Evolutionary conservation across 2,888 invertebrate species (phyloP).

Genomic region (Andrena hattorfiana): DNA sequence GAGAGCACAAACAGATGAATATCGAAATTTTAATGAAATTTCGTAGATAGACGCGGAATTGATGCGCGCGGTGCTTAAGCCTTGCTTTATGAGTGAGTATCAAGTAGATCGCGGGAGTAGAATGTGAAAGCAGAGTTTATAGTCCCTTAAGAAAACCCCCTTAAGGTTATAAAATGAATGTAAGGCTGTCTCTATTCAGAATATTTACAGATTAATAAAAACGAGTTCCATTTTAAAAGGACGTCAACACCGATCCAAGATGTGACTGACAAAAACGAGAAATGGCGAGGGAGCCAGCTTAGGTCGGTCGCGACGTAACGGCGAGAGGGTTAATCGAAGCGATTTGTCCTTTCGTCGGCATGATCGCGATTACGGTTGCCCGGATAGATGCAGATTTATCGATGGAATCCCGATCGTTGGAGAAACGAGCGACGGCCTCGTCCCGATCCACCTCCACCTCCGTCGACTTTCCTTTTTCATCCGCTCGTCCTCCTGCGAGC

Average conservation of each 20-base stretch:
- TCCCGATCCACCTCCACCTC: slow-evolving; percentile 45
- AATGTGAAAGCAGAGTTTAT: no score
- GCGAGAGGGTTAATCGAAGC: slow-evolving; percentile 54
- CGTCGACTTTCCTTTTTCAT: slow-evolving; percentile 59
- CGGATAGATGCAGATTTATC: slow-evolving; percentile 59
- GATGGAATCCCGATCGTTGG: slow-evolving; percentile 53
- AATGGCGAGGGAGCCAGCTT: slow-evolving; percentile 8
- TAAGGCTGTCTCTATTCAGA: no score
- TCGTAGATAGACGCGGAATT: no score
- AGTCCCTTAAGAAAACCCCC: no score
- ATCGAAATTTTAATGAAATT: no score
- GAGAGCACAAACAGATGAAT: no score
- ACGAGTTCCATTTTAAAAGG: background rate
- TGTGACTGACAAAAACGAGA: background rate
- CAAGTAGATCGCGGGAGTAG: no score
- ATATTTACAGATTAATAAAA: background rate
- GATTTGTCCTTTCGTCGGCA: slow-evolving; percentile 60
- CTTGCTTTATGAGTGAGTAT: no score
- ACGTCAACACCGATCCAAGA: slow-evolving; percentile 3
- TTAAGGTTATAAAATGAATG: no score
- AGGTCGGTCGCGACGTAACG: background rate
- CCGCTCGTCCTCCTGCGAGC: slow-evolving; percentile 47
- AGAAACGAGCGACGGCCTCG: slow-evolving; percentile 53
- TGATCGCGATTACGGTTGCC: slow-evolving; percentile 55
- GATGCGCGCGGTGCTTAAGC: no score